These are phyloP conservation scores for Eupelmus urozonus DNA, from an alignment of 2,888 invertebrate genomes.

Conservation along the genomic window DNA sequence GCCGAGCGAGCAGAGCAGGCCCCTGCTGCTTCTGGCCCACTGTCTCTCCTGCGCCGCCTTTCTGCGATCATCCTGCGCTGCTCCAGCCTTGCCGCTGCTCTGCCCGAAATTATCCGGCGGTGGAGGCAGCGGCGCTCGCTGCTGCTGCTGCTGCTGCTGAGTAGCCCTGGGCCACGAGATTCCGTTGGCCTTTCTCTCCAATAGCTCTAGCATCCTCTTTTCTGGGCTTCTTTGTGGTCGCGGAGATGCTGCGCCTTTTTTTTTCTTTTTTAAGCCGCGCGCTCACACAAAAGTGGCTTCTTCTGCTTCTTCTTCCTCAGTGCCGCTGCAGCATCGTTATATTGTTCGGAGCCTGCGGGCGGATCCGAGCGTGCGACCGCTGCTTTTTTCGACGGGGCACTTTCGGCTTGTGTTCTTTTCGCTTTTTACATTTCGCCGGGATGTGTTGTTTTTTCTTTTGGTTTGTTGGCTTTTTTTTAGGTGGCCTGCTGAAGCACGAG, in stretches of 20 bases:
- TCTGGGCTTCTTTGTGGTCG: neutral
- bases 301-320: too few species aligned
- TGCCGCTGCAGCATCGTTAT: too few species aligned
- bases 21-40: slow-evolving; percentile 69
- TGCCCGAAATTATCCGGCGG: slow-evolving; percentile 15
- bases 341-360: too few species aligned
- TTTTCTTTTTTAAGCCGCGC: neutral
- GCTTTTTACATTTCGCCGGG: too few species aligned
- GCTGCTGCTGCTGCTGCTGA: slow-evolving; percentile 47
- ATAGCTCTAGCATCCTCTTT: slow-evolving; percentile 68
- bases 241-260: neutral
- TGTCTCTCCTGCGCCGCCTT: slow-evolving; percentile 62
- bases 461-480: too few species aligned
- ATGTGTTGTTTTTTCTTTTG: too few species aligned
- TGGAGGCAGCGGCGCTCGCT: slow-evolving; percentile 54
- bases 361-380: too few species aligned
- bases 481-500: too few species aligned
- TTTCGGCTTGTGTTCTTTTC: too few species aligned
- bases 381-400: too few species aligned
- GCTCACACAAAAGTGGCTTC: too few species aligned
- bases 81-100: neutral
- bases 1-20: slow-evolving; percentile 71
- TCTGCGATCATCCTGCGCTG: neutral
- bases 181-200: slow-evolving; percentile 69
- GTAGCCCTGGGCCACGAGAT: slow-evolving; percentile 69